Base-by-base conservation (phyloP, 2,113 vertebrate species). In the Sebastes schlegelii region DNA sequence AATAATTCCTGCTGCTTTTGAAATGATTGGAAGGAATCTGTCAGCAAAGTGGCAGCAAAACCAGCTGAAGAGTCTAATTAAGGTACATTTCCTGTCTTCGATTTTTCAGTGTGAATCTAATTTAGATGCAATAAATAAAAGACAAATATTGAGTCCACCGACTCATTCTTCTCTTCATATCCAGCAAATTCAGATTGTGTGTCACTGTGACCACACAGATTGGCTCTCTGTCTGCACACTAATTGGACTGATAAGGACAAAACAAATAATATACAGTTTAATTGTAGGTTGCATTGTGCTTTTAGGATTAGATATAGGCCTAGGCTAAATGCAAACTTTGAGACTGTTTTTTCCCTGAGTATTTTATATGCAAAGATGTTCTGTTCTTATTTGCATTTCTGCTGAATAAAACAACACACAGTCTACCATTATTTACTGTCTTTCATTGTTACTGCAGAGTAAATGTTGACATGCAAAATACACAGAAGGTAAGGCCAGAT, bases 321-420 rank as follows among this genome's bases (percentile, higher is more conserved):
- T 8, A 55, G 19, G 60, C 60, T 14, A 14, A 58, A 71, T 34
- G 8, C 13, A 70, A 51, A 73, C 11, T 6, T 55, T 34, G 58
- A 19, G 13, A 17, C 48, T 17, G 34, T 16, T 8, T 6, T 34
- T 21, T 65, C 17, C 4, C 34, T n/a, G 8, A 43, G 9, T 34
- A 54, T 63, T 67, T 60, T 8, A 54, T 14, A 58, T 65, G 19
- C 57, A 74, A 60, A 72, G 8, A 75, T 63, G 77, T 70, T 51
- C 40, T 71, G 19, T 58, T 66, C 10, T n/a, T 48, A 8, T 69
- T 61, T 70, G 67, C 42, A 68, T 45, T 73, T 69, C 46, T 61
- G 34, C 46, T 72, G n/a, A 86, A 89, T 82, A 75, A 91, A 91
- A 86, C 74, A 67, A 54, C 7, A 71, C 21, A 77, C 8, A n/a